A percentile compares a stretch with the other conserved stretches of the same genome.
phyloP scores from a whole-genome alignment of 1,140 invertebrate genomes.

The Papilio glaucus region DNA sequence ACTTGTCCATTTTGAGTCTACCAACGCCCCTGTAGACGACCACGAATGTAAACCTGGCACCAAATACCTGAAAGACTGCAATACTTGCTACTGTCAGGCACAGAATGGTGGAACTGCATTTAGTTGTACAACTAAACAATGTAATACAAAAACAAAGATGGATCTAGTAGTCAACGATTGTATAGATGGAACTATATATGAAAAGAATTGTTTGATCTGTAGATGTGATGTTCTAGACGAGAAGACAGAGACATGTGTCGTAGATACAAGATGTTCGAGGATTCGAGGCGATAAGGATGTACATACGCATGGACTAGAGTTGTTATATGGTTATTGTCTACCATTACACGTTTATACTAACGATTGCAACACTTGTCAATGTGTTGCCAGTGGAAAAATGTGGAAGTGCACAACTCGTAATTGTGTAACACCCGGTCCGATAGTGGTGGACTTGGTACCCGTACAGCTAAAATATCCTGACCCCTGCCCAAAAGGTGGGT shows the following conservation, averaged over 20 bases:
- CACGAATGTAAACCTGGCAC: conserved; percentile 53
- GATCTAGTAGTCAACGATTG: conserved; percentile 47
- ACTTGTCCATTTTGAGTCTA: conserved; percentile 9
- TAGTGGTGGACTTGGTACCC: conserved; percentile 58
- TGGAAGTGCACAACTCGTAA: conserved; percentile 53
- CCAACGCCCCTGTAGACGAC: conserved; percentile 45
- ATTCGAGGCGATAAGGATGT: not conserved
- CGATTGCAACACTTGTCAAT: conserved; percentile 63
- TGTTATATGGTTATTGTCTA: conserved; percentile 62
- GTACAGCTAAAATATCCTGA: conserved; percentile 42
- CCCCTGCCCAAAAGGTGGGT: conserved; percentile 54
- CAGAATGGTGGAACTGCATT: conserved; percentile 49
- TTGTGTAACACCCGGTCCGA: conserved; percentile 44
- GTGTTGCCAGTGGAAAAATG: conserved; percentile 59
- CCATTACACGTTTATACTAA: conserved; percentile 59
- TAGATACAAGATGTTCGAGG: conserved; percentile 44
- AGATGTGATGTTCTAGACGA: conserved; percentile 47
- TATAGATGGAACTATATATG: conserved; percentile 51
- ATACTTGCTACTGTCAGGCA: conserved; percentile 56
- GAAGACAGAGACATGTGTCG: conserved; percentile 51
- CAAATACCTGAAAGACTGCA: conserved; percentile 56
- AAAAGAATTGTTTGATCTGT: conserved; percentile 60
- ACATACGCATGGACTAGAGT: not conserved
- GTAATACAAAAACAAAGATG: conserved; percentile 28
- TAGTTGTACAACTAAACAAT: conserved; percentile 51